Evolutionary conservation across 2,888 invertebrate species (phyloP).

Genomic region (Coremacera marginata): DNA sequence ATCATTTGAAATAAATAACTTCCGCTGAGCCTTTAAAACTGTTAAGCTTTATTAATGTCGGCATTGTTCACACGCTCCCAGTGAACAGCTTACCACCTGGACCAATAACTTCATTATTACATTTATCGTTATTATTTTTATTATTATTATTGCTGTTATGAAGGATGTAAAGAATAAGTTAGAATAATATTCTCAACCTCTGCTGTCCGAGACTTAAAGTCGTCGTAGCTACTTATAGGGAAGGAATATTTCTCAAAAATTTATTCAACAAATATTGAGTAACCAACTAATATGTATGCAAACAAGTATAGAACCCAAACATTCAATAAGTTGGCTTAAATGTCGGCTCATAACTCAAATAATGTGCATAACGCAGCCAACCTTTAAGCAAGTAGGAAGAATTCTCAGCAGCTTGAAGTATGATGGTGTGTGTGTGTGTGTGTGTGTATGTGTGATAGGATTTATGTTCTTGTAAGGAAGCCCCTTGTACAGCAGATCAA

Average conservation of each 20-base stretch:
- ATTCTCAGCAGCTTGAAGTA: not conserved
- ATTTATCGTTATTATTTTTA: not conserved
- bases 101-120: not conserved
- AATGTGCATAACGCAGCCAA: not conserved
- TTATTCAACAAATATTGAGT: slow-evolving; percentile 3
- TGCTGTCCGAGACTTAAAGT: not conserved
- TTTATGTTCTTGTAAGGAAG: not conserved
- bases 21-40: not conserved
- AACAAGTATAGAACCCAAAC: slow-evolving; percentile 18
- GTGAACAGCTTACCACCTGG: too few species aligned
- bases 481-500: not conserved
- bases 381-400: not conserved
- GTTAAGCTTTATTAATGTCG: not conserved
- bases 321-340: slow-evolving; percentile 35
- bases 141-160: slow-evolving; percentile 9
- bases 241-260: not conserved
- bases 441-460: too few species aligned
- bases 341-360: slow-evolving; percentile 32
- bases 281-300: slow-evolving; percentile 8
- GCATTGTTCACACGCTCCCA: not conserved
- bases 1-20: not conserved
- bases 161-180: too few species aligned
- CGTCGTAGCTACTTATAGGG: not conserved
- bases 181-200: too few species aligned
- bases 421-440: too few species aligned